phyloP scores from a whole-genome alignment of 2,113 vertebrate genomes.

The Malurus elegans region DNA sequence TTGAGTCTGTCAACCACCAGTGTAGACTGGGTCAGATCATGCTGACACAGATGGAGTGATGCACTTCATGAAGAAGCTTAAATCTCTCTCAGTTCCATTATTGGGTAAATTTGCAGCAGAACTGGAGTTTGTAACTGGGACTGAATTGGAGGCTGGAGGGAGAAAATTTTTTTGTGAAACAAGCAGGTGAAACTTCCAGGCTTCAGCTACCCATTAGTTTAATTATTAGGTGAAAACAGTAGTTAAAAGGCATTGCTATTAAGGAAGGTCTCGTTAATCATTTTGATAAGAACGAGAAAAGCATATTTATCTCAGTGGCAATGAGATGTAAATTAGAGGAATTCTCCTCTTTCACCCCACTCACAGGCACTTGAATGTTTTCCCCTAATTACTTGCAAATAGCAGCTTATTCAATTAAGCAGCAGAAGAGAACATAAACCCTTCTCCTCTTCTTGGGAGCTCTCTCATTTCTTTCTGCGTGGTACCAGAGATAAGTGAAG shows the following conservation, averaged over 20 bases:
- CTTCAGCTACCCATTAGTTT: background rate
- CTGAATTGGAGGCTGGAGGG: background rate
- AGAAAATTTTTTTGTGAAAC: background rate
- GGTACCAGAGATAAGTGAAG: background rate
- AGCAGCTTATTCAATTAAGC: constrained; percentile 28
- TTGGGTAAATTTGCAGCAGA: background rate
- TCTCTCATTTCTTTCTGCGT: background rate
- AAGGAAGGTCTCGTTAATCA: background rate
- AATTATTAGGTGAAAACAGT: background rate
- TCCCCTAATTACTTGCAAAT: constrained; percentile 20
- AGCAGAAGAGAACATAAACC: background rate
- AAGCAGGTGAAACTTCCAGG: background rate
- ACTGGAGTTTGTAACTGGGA: background rate
- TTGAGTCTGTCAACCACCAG: background rate
- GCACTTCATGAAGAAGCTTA: background rate
- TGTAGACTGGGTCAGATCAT: background rate
- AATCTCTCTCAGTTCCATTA: background rate
- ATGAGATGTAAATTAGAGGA: constrained; percentile 28
- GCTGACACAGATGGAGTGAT: background rate
- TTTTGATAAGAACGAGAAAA: constrained; percentile 4
- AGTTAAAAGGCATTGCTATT: background rate
- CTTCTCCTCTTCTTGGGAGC: background rate
- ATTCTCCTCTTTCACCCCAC: constrained; percentile 6
- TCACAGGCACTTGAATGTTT: background rate
- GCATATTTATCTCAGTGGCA: constrained; percentile 22